These are phyloP conservation scores for Empis livida DNA, from an alignment of 2,888 invertebrate species.

Conservation along the genomic window DNA sequence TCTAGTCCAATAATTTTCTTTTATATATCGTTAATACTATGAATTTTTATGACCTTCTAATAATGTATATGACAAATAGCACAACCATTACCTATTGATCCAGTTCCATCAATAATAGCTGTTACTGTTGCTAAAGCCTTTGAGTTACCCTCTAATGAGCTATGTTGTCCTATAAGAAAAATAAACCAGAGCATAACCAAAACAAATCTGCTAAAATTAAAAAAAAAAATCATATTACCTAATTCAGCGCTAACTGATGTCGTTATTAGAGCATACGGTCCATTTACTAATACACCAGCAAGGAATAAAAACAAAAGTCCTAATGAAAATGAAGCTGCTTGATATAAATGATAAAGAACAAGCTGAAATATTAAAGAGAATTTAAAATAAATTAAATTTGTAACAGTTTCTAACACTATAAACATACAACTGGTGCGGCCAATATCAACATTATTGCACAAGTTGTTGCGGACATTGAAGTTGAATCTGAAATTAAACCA, in stretches of 20 bases:
- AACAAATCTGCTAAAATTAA: neutral
- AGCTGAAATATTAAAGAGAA: constrained; percentile 43
- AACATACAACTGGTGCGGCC: constrained; percentile 66
- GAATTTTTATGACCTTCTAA: too few species aligned
- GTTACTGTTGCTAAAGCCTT: constrained; percentile 94
- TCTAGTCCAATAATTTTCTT: too few species aligned
- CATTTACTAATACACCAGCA: constrained; percentile 80
- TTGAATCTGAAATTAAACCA: constrained; percentile 72
- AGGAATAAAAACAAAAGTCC: constrained; percentile 57
- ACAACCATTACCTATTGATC: constrained; percentile 36
- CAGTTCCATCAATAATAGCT: constrained; percentile 94
- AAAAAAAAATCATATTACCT: constrained; percentile 25
- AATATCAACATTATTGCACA: constrained; percentile 68
- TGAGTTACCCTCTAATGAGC: constrained; percentile 67
- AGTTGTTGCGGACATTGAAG: constrained; percentile 74
- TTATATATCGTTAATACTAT: too few species aligned
- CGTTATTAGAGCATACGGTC: constrained; percentile 91
- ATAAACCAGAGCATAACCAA: neutral
- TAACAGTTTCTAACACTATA: neutral
- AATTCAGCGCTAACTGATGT: constrained; percentile 93
- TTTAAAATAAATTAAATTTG: constrained; percentile 1
- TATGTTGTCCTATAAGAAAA: constrained; percentile 56
- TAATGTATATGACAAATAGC: neutral
- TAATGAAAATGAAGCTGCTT: constrained; percentile 43
- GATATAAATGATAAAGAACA: constrained; percentile 63